Percentiles rank a stretch among this genome's conserved stretches.
phyloP scores from a whole-genome alignment of 2,888 invertebrate species.

The Chaetogeoica ovagalla region DNA sequence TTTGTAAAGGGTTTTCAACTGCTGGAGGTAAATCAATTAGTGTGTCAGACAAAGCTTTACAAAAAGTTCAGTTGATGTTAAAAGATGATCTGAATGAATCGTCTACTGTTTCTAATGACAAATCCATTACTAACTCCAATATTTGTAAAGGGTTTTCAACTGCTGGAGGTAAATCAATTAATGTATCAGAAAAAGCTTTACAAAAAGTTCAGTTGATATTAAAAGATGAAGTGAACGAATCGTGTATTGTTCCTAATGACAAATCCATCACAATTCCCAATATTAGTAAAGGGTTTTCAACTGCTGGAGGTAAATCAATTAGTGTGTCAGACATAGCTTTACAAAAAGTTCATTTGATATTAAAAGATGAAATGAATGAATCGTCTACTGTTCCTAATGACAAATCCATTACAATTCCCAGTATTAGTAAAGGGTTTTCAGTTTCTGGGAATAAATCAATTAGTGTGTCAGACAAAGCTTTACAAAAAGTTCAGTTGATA shows the following conservation, averaged over 20 bases:
- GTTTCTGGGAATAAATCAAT: constrained; percentile 47
- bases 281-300: constrained; percentile 36
- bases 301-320: constrained; percentile 48
- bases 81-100: background rate
- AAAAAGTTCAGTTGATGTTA: constrained; percentile 13
- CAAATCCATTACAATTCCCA: background rate
- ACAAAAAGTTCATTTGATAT: constrained; percentile 37
- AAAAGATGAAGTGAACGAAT: constrained; percentile 15
- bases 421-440: constrained; percentile 29
- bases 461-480: constrained; percentile 18
- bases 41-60: constrained; percentile 5
- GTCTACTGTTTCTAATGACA: background rate
- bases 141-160: constrained; percentile 37
- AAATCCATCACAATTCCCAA: background rate
- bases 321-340: constrained; percentile 30
- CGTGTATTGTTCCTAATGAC: background rate
- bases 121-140: background rate
- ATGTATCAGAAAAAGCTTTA: constrained; percentile 21
- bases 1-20: background rate
- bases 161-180: constrained; percentile 45
- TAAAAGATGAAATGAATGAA: constrained; percentile 14
- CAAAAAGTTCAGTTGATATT: constrained; percentile 24
- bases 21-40: constrained; percentile 36
- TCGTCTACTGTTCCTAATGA: background rate
- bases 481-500: background rate